These are phyloP conservation scores for Bubo blakistoni DNA, from an alignment of 2,113 vertebrate species.

Conservation along the genomic window DNA sequence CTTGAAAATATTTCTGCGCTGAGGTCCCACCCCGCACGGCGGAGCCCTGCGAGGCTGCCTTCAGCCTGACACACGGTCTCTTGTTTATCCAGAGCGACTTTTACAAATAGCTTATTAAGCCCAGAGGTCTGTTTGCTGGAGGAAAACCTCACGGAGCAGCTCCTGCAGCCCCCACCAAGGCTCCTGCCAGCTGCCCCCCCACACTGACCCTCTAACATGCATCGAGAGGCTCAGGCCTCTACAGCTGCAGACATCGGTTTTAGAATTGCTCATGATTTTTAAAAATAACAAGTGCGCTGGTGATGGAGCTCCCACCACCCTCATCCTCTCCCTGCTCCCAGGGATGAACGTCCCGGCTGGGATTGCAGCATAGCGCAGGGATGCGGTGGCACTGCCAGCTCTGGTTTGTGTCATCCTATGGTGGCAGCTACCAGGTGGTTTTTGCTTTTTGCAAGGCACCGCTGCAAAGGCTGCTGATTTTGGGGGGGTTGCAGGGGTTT, in stretches of 20 bases:
- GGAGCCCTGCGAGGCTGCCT: constrained; percentile 4
- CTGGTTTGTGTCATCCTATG: rapidly evolving
- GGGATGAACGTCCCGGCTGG: background rate
- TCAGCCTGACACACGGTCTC: constrained; percentile 37
- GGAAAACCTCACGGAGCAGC: background rate
- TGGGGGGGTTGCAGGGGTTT: background rate
- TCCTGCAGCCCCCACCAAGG: background rate
- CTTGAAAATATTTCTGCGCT: constrained; percentile 64
- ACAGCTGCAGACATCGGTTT: background rate
- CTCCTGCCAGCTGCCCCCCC: background rate
- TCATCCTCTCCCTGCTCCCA: background rate
- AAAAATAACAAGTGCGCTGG: background rate
- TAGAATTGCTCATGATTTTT: rapidly evolving
- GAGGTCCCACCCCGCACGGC: constrained; percentile 17
- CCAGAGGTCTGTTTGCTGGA: constrained; percentile 21
- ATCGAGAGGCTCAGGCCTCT: background rate
- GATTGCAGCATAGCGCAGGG: background rate
- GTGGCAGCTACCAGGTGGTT: rapidly evolving
- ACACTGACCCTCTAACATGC: background rate
- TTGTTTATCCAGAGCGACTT: constrained; percentile 31
- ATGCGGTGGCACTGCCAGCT: background rate
- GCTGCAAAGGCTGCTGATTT: background rate
- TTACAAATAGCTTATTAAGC: constrained; percentile 58
- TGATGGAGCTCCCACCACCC: background rate
- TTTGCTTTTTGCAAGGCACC: background rate